Base-by-base conservation (phyloP, 2,797 vertebrate species). In the Sebastes hopkinsi region DNA sequence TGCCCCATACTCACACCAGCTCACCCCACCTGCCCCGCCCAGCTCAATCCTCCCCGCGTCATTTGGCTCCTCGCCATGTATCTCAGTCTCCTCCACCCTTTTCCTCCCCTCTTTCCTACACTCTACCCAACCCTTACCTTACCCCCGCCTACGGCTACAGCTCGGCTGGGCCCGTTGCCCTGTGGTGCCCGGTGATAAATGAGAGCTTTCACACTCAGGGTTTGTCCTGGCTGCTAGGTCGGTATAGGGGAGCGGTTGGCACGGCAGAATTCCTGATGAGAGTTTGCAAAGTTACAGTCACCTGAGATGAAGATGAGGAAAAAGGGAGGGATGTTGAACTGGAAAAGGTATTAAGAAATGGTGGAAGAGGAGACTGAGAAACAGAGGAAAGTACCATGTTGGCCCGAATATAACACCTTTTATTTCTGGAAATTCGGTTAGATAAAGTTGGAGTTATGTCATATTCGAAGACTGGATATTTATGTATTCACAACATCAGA, bases 201-300 rank as follows among this genome's bases (percentile, higher is more conserved):
- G 86, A 89, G 79, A 56, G 80, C 91, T 91, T 90, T 91, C 90
- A 92, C 86, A 77, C 83, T 82, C 82, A 10, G 52, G 82, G 86
- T 89, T 90, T 90, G 83, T 90, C 81, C 91, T 88, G 91, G 90
- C 87, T 11, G 69, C 79, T 7, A 8, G 25, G 61, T 62, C n/a
- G 52, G 81, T 6, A 42, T 42, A 46, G 20, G 76, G 75, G 30
- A 30, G 56, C 23, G 20, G 76, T 68, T 75, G 83, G 75, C 62
- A 58, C 25, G 14, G 67, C 61, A 55, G 64, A 72, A 65, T 50
- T 73, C 62, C 75, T 80, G 82, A 90, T 88, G 89, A 89, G 83
- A 38, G 20, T 88, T 88, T 75, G 71, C 75, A 82, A 81, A 87
- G 50, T 67, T 58, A 13, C 30, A 87, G 76, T 68, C 77, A 80